Evolutionary conservation across 2,113 vertebrate genomes (phyloP).

Genomic region (Camelus bactrianus): DNA sequence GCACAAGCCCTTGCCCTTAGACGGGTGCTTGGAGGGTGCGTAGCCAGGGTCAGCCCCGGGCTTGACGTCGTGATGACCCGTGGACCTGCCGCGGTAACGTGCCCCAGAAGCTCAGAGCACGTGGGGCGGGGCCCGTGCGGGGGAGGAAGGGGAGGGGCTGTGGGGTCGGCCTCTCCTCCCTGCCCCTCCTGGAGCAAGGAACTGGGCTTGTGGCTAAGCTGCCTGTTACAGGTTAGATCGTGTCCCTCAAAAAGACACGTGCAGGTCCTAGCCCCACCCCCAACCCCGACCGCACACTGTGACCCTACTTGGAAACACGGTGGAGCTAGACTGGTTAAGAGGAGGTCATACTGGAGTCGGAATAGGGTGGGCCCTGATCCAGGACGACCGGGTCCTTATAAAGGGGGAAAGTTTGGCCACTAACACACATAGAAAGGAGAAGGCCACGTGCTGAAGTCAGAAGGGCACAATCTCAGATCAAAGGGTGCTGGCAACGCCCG

Average conservation of each 20-base stretch:
- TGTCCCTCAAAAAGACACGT: not conserved
- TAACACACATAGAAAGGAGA: not conserved
- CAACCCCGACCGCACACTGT: not conserved
- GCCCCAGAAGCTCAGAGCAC: not conserved
- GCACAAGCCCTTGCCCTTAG: too few relatives aligned
- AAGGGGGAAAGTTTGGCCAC: not conserved
- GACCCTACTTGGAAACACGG: not conserved
- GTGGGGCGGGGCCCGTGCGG: not conserved
- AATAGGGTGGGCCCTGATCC: not conserved
- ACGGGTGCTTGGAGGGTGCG: fast-evolving
- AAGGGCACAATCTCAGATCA: not conserved
- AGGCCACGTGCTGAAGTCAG: not conserved
- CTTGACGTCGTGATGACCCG: not conserved
- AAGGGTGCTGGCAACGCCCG: not conserved
- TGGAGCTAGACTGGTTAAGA: not conserved
- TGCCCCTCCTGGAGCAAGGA: not conserved
- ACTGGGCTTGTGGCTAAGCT: too few relatives aligned
- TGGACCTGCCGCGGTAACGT: fast-evolving
- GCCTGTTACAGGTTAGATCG: not conserved
- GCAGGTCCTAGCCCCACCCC: not conserved
- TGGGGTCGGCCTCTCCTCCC: not conserved
- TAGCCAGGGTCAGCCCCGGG: fast-evolving
- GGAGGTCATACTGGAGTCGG: not conserved
- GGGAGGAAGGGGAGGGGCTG: not conserved
- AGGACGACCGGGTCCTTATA: not conserved